A percentile compares a stretch with the other conserved stretches of the same genome.
Conservation (phyloP, 2,888 invertebrate species). For the Drosophila pseudotakahashii region DNA sequence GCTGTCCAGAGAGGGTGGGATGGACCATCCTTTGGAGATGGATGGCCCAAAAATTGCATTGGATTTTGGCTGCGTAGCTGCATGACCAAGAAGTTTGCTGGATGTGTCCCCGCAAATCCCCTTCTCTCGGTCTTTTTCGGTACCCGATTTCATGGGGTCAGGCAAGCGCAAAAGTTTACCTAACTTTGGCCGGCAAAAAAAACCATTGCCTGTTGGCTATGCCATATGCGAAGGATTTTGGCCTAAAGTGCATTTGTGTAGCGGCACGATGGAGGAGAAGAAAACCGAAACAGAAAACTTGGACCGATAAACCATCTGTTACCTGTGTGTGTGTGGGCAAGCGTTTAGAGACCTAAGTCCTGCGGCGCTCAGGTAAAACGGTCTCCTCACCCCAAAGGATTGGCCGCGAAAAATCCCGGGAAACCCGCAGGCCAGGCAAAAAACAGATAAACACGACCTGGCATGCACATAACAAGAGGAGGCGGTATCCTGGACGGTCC, state of each 20-base stretch:
- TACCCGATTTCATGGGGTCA: conserved; percentile 10
- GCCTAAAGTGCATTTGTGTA: conserved; percentile 49
- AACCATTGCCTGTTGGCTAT: conserved; percentile 22
- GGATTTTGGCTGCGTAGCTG: conserved; percentile 35
- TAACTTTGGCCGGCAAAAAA: conserved; percentile 45
- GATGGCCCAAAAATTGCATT: conserved; percentile 45
- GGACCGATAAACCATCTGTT: conserved; percentile 21
- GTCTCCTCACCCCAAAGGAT: conserved; percentile 42
- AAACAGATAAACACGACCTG: conserved; percentile 25
- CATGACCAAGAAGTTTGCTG: conserved; percentile 36
- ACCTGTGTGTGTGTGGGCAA: conserved; percentile 54
- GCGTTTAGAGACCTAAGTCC: conserved; percentile 3
- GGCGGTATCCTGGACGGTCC: conserved; percentile 2
- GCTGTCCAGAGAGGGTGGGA: conserved; percentile 4
- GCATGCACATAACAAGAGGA: conserved; percentile 22
- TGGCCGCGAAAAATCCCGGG: conserved; percentile 54
- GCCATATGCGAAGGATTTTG: conserved; percentile 52
- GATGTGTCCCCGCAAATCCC: conserved; percentile 8
- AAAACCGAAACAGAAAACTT: too few species aligned
- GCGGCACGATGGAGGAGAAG: background rate
- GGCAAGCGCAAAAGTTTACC: conserved; percentile 58
- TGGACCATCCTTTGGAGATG: conserved; percentile 25
- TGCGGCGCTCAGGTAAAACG: conserved; percentile 50
- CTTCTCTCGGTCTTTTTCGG: background rate
- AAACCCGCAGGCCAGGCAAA: conserved; percentile 12